These are phyloP conservation scores for Procavia capensis DNA, from an alignment of 2,113 vertebrate species.

Conservation along the genomic window DNA sequence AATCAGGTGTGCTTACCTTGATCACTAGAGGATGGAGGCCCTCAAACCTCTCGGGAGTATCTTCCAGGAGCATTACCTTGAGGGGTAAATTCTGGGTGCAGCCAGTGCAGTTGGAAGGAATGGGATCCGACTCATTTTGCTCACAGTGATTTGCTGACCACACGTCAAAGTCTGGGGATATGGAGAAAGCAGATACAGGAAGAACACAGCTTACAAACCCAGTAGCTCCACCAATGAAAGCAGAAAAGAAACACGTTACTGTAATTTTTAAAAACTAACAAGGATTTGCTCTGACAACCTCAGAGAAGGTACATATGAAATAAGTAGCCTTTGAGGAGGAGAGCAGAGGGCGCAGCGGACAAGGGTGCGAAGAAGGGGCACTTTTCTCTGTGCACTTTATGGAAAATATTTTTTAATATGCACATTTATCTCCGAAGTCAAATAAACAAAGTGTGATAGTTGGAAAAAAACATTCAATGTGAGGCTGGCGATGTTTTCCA, in stretches of 20 bases:
- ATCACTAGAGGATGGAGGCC: constrained; percentile 85
- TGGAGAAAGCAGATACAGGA: background rate
- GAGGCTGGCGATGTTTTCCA: background rate
- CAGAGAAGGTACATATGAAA: background rate
- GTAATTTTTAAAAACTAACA: background rate
- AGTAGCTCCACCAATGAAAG: background rate
- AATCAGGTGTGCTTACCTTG: constrained; percentile 83
- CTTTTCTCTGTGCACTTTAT: background rate
- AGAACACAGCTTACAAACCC: background rate
- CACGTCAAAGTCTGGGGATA: constrained; percentile 83
- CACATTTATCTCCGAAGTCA: background rate
- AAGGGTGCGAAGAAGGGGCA: background rate
- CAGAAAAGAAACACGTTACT: background rate
- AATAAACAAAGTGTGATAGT: background rate
- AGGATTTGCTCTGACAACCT: background rate
- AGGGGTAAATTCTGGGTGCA: constrained; percentile 84
- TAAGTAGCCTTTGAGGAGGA: background rate
- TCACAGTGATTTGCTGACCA: constrained; percentile 85
- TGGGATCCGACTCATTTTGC: constrained; percentile 78
- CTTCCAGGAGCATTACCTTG: constrained; percentile 73
- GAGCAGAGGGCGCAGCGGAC: background rate
- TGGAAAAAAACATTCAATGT: background rate
- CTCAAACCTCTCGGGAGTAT: constrained; percentile 82
- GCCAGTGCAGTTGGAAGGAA: constrained; percentile 85
- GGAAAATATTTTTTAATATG: background rate